Evolutionary conservation across 2,888 invertebrate species (phyloP), one percentile per base, ranked within the genome.

Genomic region (Athetis lepigone): DNA sequence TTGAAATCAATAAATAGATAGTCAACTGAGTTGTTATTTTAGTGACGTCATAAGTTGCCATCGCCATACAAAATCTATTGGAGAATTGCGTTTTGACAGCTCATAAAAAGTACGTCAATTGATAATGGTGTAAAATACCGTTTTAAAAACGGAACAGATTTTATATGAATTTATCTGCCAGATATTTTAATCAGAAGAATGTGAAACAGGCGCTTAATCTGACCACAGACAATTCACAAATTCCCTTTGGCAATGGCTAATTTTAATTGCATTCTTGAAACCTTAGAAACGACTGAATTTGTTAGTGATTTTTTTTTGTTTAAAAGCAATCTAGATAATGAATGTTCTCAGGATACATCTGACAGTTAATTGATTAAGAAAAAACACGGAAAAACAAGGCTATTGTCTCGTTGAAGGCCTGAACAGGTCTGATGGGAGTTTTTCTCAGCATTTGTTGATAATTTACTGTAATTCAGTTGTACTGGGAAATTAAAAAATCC

Each of bases 341-440:
- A 54, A 55, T 46, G 9, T n/a, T 25, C 42, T 45, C 29, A 29
- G 27, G n/a, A 40, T 18, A 25, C 21, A 56, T 54, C 40, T 57
- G 4, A 29, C 13, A 21, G 50, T 36, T 55, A 46, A 67, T 62
- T 67, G 72, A 40, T 2, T 49, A 5, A 7, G 51, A 71, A 77
- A 77, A 79, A 79, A 56, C 37, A 40, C 45, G 57, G 77, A 63
- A 76, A 70, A 60, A 45, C 39, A 23, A 13, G 23, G 1, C 45
- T 42, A 67, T 77, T 79, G 54, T 76, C 16, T 58, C 19, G n/a
- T 6, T 43, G 42, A 51, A 61, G 49, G 54, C 25, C 29, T 4
- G 18, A 56, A 70, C 71, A 40, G 67, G 80, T 70, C 27, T 46
- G 9, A 49, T 39, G 40, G 18, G 18, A 59, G 37, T 61, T 75